A percentile compares a stretch with the other conserved stretches of the same genome.
phyloP scores from a whole-genome alignment of 2,113 vertebrate genomes.

The Chloropsis hardwickii region DNA sequence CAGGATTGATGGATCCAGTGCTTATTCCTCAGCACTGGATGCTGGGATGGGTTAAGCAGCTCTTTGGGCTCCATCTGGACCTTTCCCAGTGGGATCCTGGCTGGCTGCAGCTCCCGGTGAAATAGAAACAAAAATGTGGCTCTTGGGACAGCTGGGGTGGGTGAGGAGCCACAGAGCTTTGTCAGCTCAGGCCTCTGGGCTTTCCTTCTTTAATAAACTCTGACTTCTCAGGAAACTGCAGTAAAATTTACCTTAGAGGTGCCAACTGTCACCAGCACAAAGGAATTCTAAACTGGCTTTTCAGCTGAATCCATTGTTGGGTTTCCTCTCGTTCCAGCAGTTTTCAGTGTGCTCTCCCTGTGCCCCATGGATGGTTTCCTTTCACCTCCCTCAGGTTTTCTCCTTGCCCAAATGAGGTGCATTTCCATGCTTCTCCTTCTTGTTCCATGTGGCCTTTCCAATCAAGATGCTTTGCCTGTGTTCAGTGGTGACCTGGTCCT shows the following conservation, averaged over 20 bases:
- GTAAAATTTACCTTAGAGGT: neutral
- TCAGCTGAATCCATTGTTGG: neutral
- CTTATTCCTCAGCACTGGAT: neutral
- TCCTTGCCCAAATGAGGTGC: neutral
- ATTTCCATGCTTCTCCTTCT: neutral
- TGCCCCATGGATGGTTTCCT: neutral
- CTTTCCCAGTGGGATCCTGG: neutral
- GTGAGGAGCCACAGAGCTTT: neutral
- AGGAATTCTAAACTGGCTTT: neutral
- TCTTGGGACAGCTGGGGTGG: neutral
- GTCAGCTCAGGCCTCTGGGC: neutral
- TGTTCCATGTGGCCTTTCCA: neutral
- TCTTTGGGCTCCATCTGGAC: neutral
- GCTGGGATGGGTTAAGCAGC: neutral
- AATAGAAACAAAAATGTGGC: neutral
- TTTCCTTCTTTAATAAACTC: neutral
- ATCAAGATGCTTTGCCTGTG: neutral
- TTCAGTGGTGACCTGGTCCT: neutral
- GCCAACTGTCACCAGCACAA: neutral
- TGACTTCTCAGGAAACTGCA: neutral
- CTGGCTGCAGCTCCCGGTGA: neutral
- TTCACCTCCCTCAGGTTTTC: neutral
- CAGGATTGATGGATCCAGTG: neutral
- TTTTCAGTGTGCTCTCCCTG: neutral
- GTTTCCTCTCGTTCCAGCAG: neutral